A percentile compares a stretch with the other conserved stretches of the same genome.
Evolutionary conservation across 2,888 invertebrate genomes (phyloP).

Genomic region (Petrophora chlorosata): DNA sequence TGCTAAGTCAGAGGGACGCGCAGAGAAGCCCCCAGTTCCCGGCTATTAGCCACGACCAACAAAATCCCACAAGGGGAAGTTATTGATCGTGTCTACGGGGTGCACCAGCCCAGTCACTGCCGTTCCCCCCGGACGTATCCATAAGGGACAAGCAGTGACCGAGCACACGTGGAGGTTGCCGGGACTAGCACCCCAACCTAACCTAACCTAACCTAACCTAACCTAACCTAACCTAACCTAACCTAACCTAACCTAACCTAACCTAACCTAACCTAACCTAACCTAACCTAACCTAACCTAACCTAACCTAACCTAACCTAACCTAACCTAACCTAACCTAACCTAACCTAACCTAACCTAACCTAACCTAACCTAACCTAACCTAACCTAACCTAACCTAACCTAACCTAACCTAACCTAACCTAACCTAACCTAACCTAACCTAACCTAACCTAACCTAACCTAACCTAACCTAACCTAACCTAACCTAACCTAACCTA

Average conservation of each 20-base stretch:
- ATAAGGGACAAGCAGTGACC: too few species aligned
- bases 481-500: slow-evolving; percentile 11
- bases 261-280: slow-evolving; percentile 32
- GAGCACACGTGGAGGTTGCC: too few species aligned
- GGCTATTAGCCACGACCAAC: too few species aligned
- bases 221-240: slow-evolving; percentile 27
- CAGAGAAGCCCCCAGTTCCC: too few species aligned
- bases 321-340: slow-evolving; percentile 19
- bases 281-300: slow-evolving; percentile 26
- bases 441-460: slow-evolving; percentile 19
- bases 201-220: slow-evolving; percentile 28
- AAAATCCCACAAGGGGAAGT: too few species aligned
- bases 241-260: slow-evolving; percentile 29
- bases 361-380: slow-evolving; percentile 18
- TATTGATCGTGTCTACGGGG: too few species aligned
- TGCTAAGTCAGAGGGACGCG: too few species aligned
- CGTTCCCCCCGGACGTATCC: too few species aligned
- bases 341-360: slow-evolving; percentile 21
- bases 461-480: slow-evolving; percentile 19
- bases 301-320: slow-evolving; percentile 22
- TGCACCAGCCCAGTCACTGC: too few species aligned
- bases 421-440: slow-evolving; percentile 20
- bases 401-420: slow-evolving; percentile 23
- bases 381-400: slow-evolving; percentile 26
- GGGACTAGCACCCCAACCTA: too few species aligned